Base-by-base conservation (phyloP, 1,140 invertebrate genomes). In the Bombus affinis region DNA sequence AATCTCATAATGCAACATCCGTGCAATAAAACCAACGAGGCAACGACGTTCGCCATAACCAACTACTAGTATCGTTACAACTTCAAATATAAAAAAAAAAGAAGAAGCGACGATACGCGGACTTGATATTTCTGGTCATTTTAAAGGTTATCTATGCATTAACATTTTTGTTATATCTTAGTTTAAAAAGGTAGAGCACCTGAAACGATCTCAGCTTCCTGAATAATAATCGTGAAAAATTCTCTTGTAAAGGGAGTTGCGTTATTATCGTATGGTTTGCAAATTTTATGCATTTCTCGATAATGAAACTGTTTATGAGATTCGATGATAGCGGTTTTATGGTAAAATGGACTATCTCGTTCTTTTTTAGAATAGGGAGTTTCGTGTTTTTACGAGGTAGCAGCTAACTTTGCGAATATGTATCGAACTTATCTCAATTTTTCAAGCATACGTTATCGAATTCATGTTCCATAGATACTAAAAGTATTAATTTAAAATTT, bases 1-100 rank as follows among this genome's bases (percentile, higher is more conserved):
- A 42, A 62, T 62, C 59, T 65, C 57, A 42, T 77, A 65, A 77
- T 77, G 75, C 75, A 77, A 65, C 75, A 77, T 77, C 28, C 75
- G 37, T 4, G 59, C 28, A 62, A 65, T 77, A 77, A 77, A 77
- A 77, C 57, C 57, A 65, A 65, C 75, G 75, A 77, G 53, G 35
- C 75, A 77, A 77, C 75, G 57, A n/a, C 37, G 75, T 62, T 77
- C 75, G 22, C 75, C 57, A 32, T 62, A 62, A 44, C 75, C 57
- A 42, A 25, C 53, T 35, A 42, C 74, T 18, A 15, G 25, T 13
- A 32, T 62, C 75, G 39, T 77, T 77, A 77, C 57, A 59, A 32
- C 10, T n/a, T 59, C 13, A 77, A 18, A n/a, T 39, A 39, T 39
- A 76, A 39, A 57, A 59, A 28, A 74, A 28, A 13, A 22, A 39